Conservation (phyloP, 2,113 vertebrate genomes). For the Corythornis madagascariensis region DNA sequence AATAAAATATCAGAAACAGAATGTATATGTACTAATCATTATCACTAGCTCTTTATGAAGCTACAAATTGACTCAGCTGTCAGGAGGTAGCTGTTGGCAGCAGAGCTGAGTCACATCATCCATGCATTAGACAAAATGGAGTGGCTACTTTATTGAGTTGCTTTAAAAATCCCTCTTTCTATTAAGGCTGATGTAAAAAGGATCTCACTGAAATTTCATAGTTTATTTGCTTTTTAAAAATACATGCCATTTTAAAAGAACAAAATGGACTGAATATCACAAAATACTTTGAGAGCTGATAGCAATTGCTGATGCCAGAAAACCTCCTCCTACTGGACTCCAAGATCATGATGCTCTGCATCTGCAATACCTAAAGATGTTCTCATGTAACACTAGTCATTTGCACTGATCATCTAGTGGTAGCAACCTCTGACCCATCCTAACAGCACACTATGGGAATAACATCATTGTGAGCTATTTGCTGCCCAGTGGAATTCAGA, state of each 20-base stretch:
- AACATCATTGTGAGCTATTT: not conserved
- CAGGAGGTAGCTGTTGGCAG: not conserved
- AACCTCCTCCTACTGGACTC: not conserved
- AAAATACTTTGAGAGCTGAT: not conserved
- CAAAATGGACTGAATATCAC: not conserved
- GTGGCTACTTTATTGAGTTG: not conserved
- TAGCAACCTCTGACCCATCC: not conserved
- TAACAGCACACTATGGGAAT: not conserved
- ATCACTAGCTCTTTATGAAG: constrained; percentile 2
- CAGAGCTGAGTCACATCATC: not conserved
- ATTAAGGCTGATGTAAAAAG: not conserved
- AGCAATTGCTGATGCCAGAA: not conserved
- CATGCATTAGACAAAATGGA: not conserved
- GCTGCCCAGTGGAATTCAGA: not conserved
- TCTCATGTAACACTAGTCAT: not conserved
- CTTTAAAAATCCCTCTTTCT: not conserved
- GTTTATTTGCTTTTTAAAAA: not conserved
- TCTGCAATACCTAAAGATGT: not conserved
- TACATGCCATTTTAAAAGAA: not conserved
- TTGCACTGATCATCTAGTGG: not conserved
- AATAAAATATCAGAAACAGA: constrained; percentile 38
- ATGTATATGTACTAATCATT: not conserved
- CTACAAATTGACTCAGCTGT: not conserved
- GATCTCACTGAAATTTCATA: not conserved
- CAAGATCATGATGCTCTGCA: not conserved